A percentile compares a stretch with the other conserved stretches of the same genome.
Conservation (phyloP, 2,113 vertebrate species). For the Physeter macrocephalus region DNA sequence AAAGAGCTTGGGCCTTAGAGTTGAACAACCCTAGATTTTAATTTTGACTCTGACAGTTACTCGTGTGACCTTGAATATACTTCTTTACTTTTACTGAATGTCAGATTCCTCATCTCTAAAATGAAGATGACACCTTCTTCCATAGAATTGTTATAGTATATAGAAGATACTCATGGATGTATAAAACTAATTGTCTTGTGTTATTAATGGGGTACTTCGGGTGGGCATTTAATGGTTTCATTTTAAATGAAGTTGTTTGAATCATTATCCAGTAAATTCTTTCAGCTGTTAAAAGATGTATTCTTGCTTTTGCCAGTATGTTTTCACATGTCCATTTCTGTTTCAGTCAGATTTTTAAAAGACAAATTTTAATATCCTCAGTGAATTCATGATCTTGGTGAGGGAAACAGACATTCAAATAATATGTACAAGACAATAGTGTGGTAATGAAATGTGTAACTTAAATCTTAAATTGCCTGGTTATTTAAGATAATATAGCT, state of each 20-base stretch:
- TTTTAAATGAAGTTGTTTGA: conserved; percentile 28
- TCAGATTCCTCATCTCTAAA: conserved; percentile 10
- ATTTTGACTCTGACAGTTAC: conserved; percentile 30
- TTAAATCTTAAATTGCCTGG: conserved; percentile 17
- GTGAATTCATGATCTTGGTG: background rate
- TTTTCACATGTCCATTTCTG: background rate
- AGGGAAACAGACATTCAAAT: background rate
- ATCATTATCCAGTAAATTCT: conserved; percentile 7
- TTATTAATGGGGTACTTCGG: background rate
- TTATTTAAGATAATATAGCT: background rate
- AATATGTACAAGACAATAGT: background rate
- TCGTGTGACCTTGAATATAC: conserved; percentile 17
- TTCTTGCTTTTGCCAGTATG: background rate
- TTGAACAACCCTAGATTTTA: background rate
- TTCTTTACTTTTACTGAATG: conserved; percentile 9
- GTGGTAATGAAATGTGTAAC: background rate
- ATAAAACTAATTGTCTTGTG: background rate
- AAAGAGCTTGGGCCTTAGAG: background rate
- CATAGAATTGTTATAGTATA: background rate
- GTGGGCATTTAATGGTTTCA: background rate
- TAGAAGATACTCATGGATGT: background rate
- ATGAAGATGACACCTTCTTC: background rate
- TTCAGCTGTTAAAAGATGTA: conserved; percentile 7
- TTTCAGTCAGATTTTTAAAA: background rate
- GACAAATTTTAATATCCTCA: conserved; percentile 3